Percentiles rank a stretch among this genome's conserved stretches.
Evolutionary conservation across 2,888 invertebrate species (phyloP).

Genomic region (Ophioninae sp.): DNA sequence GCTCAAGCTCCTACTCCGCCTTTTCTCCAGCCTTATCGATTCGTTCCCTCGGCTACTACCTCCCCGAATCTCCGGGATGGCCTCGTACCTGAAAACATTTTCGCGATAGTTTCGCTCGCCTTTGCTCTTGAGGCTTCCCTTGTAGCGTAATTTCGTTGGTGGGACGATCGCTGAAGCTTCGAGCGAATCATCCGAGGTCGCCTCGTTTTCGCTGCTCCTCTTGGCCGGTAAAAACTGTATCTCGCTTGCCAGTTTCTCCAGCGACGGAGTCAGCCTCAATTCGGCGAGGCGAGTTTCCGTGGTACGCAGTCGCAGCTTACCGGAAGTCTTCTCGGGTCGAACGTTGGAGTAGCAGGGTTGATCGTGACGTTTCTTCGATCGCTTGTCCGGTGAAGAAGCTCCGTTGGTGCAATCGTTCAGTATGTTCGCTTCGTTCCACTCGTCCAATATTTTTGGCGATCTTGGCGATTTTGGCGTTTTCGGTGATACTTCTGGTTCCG

Average conservation of each 20-base stretch:
- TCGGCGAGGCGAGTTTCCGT: slow-evolving; percentile 63
- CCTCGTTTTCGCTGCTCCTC: slow-evolving; percentile 47
- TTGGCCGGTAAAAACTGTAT: slow-evolving; percentile 75
- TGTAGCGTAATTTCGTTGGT: too few relatives aligned
- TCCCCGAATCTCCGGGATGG: too few relatives aligned
- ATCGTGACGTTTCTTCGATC: slow-evolving; percentile 62
- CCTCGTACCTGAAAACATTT: too few relatives aligned
- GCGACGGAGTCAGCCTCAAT: slow-evolving; percentile 72
- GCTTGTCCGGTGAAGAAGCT: slow-evolving; percentile 66
- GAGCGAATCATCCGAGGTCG: slow-evolving; percentile 5
- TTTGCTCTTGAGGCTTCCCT: too few relatives aligned
- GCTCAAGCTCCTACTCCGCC: slow-evolving; percentile 73
- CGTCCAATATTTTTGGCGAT: slow-evolving; percentile 73
- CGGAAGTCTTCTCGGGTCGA: slow-evolving; percentile 64
- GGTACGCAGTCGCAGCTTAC: slow-evolving; percentile 65
- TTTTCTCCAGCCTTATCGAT: slow-evolving; percentile 41
- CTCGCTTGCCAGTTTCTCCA: slow-evolving; percentile 77
- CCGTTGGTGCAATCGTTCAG: slow-evolving; percentile 68
- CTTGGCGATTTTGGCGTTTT: slow-evolving; percentile 64
- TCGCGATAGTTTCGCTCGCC: too few relatives aligned
- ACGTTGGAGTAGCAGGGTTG: slow-evolving; percentile 72
- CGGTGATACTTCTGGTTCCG: slow-evolving; percentile 10
- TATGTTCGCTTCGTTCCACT: slow-evolving; percentile 75
- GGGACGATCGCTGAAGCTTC: background rate
- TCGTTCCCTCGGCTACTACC: too few relatives aligned